Evolutionary conservation across 2,888 invertebrate species (phyloP).

Genomic region (Megaustenia siamemsis): DNA sequence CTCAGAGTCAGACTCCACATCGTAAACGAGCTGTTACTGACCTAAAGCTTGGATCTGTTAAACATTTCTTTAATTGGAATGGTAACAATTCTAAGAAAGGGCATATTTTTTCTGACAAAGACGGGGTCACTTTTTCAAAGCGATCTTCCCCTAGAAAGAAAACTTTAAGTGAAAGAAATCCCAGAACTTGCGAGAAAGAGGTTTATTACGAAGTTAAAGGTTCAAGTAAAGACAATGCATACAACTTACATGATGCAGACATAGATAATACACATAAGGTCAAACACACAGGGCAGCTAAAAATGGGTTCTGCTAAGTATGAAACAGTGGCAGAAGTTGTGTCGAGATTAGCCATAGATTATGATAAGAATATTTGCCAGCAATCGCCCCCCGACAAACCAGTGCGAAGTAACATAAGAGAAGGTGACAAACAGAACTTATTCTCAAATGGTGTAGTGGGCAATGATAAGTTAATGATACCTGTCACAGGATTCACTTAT

Average conservation of each 20-base stretch:
- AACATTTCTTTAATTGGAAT: slow-evolving; percentile 37
- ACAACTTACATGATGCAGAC: neutral
- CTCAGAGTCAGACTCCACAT: slow-evolving; percentile 34
- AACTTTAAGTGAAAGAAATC: neutral
- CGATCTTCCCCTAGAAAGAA: neutral
- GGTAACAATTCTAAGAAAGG: slow-evolving; percentile 12
- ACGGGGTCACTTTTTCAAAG: neutral
- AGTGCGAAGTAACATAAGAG: slow-evolving; percentile 67
- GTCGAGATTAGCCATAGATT: slow-evolving; percentile 13
- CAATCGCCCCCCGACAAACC: slow-evolving; percentile 65
- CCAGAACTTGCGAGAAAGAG: neutral
- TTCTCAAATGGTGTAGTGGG: neutral
- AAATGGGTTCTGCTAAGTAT: neutral
- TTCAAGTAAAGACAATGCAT: neutral
- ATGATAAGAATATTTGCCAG: neutral
- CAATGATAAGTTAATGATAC: slow-evolving; percentile 21
- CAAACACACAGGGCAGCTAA: neutral
- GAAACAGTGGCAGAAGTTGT: slow-evolving; percentile 52
- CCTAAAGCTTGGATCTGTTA: slow-evolving; percentile 64
- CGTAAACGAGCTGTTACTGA: slow-evolving; percentile 70
- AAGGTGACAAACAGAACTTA: slow-evolving; percentile 44
- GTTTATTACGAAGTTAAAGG: neutral
- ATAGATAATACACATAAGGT: neutral
- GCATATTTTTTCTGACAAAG: slow-evolving; percentile 19
- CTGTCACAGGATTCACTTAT: neutral